Evolutionary conservation across 2,888 invertebrate genomes (phyloP), one percentile per base, ranked within the genome.

Genomic region (Mongoloraphidia duomilia): DNA sequence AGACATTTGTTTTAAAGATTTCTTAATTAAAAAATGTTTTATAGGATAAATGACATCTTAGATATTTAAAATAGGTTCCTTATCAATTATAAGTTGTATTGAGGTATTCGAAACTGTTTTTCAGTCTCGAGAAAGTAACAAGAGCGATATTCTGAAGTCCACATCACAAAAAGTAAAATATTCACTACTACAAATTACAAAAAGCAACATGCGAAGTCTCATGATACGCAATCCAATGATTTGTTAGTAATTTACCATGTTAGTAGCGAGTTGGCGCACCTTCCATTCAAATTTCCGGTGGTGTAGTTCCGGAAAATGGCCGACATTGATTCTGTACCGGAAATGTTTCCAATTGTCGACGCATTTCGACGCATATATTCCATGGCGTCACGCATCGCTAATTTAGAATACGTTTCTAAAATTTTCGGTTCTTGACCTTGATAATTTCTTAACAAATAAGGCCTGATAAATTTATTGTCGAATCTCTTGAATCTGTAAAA

Each of bases 311-410:
- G 80, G 69, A 92, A 90, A 61, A 92, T 82, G 50, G 88, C 88
- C 50, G 90, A 89, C 85, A 91, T 88, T 55, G 89, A 89, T 63
- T 90, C 90, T 5, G 90, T 87, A 49, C 85, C 86, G 49, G 87
- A 84, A 67, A 89, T 88, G 66, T 88, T 88, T 44, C 86, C 88
- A 57, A 88, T 84, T 0, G 87, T 88, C 9, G 87, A 88, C 9
- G 87, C 88, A 66, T 88, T 90, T 53, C 89, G 76, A 58, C 86
- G 78, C 80, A 91, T 90, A 58, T 88, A 87, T 60, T 91, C 89
- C 75, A 93, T 84, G 11, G 93, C 95, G 66, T 95, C 95, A 59
- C 83, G 82, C 86, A 93, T 89, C 17, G 91, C 90, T 57, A 94
- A 69, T 64, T 92, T 92, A 3, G 92, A 91, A 68, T 91, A 92